phyloP scores from a whole-genome alignment of 2,888 invertebrate genomes.

The Lepidochrysops patricia region DNA sequence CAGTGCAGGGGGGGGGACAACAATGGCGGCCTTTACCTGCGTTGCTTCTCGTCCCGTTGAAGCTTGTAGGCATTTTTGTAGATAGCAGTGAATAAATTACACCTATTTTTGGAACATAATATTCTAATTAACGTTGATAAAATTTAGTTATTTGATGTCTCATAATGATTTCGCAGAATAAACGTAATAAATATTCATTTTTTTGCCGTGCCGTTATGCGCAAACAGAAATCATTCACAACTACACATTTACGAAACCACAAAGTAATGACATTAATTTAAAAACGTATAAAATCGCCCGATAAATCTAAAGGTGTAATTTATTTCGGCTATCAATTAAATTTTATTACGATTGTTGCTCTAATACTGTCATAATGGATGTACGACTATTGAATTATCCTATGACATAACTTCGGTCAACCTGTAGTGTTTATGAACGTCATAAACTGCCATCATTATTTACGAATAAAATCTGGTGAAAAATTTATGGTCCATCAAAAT shows the following conservation, averaged over 20 bases:
- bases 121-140: too few species aligned
- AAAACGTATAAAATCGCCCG: not conserved
- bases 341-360: not conserved
- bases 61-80: not conserved
- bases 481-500: not conserved
- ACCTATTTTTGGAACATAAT: not conserved
- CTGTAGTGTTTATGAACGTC: not conserved
- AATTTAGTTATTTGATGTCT: not conserved
- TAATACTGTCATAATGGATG: not conserved
- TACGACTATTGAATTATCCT: not conserved
- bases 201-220: not conserved
- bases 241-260: not conserved
- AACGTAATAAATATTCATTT: too few species aligned
- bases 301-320: not conserved
- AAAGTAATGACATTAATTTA: not conserved
- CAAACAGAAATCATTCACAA: not conserved
- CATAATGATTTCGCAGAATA: not conserved
- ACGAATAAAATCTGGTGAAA: not conserved
- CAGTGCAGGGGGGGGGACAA: slow-evolving; percentile 46
- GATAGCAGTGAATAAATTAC: not conserved
- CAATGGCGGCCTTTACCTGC: slow-evolving; percentile 36
- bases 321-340: not conserved
- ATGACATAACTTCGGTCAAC: not conserved
- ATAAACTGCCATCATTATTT: not conserved
- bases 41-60: not conserved